A percentile compares a stretch with the other conserved stretches of the same genome.
These are phyloP conservation scores for Paelopatides confundens DNA, from an alignment of 53 echinoderm and acorn worm genomes.

Conservation along the genomic window DNA sequence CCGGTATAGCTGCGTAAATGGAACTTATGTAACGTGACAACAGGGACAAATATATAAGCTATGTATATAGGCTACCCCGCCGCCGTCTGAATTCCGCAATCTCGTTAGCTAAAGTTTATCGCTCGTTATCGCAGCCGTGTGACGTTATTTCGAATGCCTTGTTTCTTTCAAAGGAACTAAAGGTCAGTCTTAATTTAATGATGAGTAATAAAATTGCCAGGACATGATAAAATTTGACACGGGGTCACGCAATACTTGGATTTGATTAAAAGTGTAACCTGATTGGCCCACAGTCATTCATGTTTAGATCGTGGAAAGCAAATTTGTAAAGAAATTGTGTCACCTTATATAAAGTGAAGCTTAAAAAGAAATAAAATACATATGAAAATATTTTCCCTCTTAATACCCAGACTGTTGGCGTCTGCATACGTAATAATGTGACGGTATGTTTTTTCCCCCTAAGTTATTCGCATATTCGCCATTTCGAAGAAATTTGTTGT, in stretches of 20 bases:
- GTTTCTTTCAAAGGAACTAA: constrained; percentile 17
- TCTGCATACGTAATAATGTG: not conserved
- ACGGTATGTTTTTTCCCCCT: not conserved
- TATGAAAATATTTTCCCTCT: too few species aligned
- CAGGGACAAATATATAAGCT: too few species aligned
- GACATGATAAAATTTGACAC: constrained; percentile 35
- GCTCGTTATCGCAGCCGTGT: not conserved
- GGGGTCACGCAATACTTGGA: not conserved
- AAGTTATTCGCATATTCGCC: not conserved
- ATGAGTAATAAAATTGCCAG: not conserved
- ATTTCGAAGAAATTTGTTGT: not conserved
- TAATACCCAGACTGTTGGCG: too few species aligned
- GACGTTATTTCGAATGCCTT: constrained; percentile 4
- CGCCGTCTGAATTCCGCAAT: not conserved
- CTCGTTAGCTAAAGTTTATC: constrained; percentile 30
- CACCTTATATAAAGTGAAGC: too few species aligned
- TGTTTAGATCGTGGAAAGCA: not conserved
- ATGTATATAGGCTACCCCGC: not conserved
- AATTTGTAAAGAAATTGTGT: too few species aligned
- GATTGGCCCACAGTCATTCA: not conserved
- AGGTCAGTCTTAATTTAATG: constrained; percentile 35
- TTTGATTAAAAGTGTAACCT: not conserved
- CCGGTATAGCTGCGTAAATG: too few species aligned
- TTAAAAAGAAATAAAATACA: too few species aligned
- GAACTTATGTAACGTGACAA: too few species aligned